phyloP scores from a whole-genome alignment of 2,797 vertebrate genomes.

The Sciaenops ocellatus region DNA sequence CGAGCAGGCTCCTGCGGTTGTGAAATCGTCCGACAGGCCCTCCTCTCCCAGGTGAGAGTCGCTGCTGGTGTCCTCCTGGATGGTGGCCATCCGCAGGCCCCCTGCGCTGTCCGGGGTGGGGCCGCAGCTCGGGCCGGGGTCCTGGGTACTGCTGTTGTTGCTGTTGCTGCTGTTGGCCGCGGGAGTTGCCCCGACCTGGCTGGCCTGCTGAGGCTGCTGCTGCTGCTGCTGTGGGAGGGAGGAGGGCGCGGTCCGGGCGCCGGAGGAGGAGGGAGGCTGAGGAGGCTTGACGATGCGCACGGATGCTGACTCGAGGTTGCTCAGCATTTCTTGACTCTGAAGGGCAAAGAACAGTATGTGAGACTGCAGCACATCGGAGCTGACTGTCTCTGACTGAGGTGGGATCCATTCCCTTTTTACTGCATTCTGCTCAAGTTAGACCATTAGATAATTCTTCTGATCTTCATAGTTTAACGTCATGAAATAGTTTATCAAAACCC shows the following conservation, averaged over 20 bases:
- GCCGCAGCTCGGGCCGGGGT: slow-evolving; percentile 72
- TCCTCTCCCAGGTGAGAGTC: slow-evolving; percentile 93
- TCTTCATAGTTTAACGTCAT: neutral
- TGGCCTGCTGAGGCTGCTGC: slow-evolving; percentile 69
- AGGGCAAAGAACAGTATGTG: slow-evolving; percentile 42
- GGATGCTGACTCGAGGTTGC: slow-evolving; percentile 89
- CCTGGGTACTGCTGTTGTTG: slow-evolving; percentile 69
- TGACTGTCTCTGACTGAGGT: slow-evolving; percentile 43
- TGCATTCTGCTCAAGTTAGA: slow-evolving; percentile 38
- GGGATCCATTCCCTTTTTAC: slow-evolving; percentile 67
- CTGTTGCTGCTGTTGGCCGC: slow-evolving; percentile 41
- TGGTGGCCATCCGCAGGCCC: slow-evolving; percentile 93
- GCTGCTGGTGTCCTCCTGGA: slow-evolving; percentile 95
- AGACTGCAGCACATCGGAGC: slow-evolving; percentile 4
- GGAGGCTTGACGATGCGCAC: slow-evolving; percentile 90
- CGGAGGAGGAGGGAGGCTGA: slow-evolving; percentile 63
- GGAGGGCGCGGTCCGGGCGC: slow-evolving; percentile 67
- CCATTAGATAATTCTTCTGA: slow-evolving; percentile 6
- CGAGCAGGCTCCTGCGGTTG: slow-evolving; percentile 88
- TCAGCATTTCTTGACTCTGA: slow-evolving; percentile 93
- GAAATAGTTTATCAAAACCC: neutral
- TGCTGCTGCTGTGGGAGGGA: slow-evolving; percentile 59
- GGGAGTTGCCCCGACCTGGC: slow-evolving; percentile 46
- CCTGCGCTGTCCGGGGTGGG: slow-evolving; percentile 79
- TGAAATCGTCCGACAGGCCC: slow-evolving; percentile 88